phyloP scores from a whole-genome alignment of 2,113 vertebrate genomes.

The Synchiropus splendidus region DNA sequence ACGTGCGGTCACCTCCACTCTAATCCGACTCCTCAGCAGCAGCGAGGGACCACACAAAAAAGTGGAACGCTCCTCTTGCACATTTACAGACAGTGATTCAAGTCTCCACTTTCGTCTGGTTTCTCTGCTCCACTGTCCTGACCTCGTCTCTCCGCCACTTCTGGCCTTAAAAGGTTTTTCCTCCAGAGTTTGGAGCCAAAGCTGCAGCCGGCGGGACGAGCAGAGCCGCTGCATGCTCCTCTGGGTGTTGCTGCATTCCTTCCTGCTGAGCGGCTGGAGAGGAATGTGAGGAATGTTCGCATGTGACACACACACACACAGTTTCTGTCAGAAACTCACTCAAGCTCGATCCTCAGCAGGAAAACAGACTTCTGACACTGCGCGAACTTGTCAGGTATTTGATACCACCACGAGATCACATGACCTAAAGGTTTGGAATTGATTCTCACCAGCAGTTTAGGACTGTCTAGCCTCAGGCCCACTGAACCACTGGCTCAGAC shows the following conservation, averaged over 20 bases:
- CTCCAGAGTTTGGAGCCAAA: neutral
- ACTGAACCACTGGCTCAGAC: too few relatives aligned
- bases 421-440: too few relatives aligned
- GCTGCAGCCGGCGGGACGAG: neutral
- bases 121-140: too few relatives aligned
- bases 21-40: constrained; percentile 25
- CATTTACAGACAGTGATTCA: constrained; percentile 40
- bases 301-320: constrained; percentile 15
- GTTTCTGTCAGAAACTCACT: too few relatives aligned
- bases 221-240: constrained; percentile 4
- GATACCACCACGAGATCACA: too few relatives aligned
- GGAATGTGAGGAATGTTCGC: constrained; percentile 40
- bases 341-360: neutral
- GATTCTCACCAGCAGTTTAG: too few relatives aligned
- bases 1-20: constrained; percentile 42
- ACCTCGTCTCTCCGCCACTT: constrained; percentile 2
- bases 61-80: constrained; percentile 21
- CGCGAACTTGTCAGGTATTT: too few relatives aligned
- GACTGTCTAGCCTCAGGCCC: too few relatives aligned
- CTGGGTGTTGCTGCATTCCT: constrained; percentile 38
- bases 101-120: constrained; percentile 7
- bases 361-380: neutral
- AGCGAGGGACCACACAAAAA: constrained; percentile 35
- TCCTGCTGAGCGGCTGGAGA: constrained; percentile 17
- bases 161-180: constrained; percentile 18